Base-by-base conservation (phyloP, 2,888 invertebrate species). In the Dynastes hyllus region DNA sequence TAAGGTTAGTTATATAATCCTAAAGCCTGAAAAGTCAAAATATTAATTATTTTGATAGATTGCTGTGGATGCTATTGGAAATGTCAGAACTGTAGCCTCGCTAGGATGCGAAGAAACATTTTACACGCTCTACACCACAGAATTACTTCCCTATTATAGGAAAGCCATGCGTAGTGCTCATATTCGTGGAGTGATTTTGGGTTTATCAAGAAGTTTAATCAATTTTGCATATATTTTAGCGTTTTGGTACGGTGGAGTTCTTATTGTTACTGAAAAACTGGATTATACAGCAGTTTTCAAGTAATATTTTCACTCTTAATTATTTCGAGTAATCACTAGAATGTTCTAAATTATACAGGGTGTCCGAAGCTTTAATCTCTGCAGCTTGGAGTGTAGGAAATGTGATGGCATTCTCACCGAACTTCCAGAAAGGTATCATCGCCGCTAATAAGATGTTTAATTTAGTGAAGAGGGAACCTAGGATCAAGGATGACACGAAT, bases 341-440 rank as follows among this genome's bases (percentile, higher is more conserved):
- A 11, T 55, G 3, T 22, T 32, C 22, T 37, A 29, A 29, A 40
- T 32, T 37, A 29, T 27, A 55, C 83, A 95, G 95, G 86, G 93
- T 95, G 29, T 93, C 94, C 0, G 95, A 95, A 88, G 93, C 94
- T 0, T 87, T 94, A 13, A 90, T 94, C 61, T 93, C 94, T 92
- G 94, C 94, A 5, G 92, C 94, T 0, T 91, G 92, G 0, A 92
- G 94, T 22, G 93, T 95, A 22, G 93, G 91, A 9, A 91, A 91
- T 82, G 91, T 91, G 0, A 91, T 94, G 76, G 93, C 93, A 0
- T 95, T 95, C 87, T 94, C 95, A 0, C 95, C 96, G 5, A 95
- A 96, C 87, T 93, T 95, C 89, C 94, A 95, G 84, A 95, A 95
- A 88, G 96, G 95, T 55, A 90, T 95, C 73, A 90, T 92, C 67